phyloP scores from a whole-genome alignment of 2,888 invertebrate genomes.

The Doris montereyensis region DNA sequence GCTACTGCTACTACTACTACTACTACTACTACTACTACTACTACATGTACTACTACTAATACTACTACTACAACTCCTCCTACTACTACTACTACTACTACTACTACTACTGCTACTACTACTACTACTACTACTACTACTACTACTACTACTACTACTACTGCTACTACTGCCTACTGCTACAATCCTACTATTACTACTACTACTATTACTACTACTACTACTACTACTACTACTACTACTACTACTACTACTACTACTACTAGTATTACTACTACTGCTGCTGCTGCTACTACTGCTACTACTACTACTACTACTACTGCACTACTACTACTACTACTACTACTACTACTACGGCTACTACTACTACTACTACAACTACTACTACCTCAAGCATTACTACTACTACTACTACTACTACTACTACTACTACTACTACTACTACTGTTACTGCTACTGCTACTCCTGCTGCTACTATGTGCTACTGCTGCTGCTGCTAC shows the following conservation, averaged over 20 bases:
- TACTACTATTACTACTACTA: neutral
- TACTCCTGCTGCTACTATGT: too few relatives aligned
- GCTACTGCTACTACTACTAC: neutral
- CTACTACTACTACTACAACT: too few relatives aligned
- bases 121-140: too few relatives aligned
- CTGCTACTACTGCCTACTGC: too few relatives aligned
- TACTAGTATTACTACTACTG: neutral
- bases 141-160: too few relatives aligned
- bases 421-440: neutral
- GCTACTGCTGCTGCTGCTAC: neutral
- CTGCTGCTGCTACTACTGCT: neutral
- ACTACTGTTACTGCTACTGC: neutral
- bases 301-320: neutral
- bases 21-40: neutral
- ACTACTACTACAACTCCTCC: too few relatives aligned
- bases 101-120: too few relatives aligned
- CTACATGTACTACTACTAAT: neutral
- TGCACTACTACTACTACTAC: neutral
- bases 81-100: too few relatives aligned
- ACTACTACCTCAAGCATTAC: too few relatives aligned
- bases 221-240: neutral
- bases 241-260: neutral
- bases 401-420: neutral
- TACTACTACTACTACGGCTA: neutral
- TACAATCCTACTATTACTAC: neutral